Base-by-base conservation (phyloP, 2,797 vertebrate species). In the Labeo calbasu region DNA sequence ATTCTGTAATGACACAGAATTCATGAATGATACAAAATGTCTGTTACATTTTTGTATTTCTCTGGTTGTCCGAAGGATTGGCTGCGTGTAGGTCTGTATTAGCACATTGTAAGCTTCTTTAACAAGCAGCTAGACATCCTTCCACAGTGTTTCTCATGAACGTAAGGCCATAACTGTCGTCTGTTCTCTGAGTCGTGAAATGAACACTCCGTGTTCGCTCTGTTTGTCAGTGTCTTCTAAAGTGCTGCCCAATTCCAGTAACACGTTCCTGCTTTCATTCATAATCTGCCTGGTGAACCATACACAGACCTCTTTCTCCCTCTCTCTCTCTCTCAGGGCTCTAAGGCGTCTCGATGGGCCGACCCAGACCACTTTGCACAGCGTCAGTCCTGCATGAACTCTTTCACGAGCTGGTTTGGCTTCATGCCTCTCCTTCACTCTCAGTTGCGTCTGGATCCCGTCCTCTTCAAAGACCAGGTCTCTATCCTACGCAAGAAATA, bases 401-500 rank as follows among this genome's bases (percentile, higher is more conserved):
- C 92, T 77, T 96, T 95, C 90, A 90, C 91, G 12, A 91, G 89
- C 77, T 96, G 95, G 95, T 92, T 96, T 55, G 95, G 94, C 25
- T 93, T 94, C 92, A 95, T 96, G 95, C 95, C 95, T 0, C 92
- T 96, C 84, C 79, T 95, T 32, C 95, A 94, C 91, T 96, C 95
- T 70, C 95, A 95, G 92, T 93, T 96, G 94, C 92, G 95, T 55
- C 88, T 96, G 92, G 95, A 96, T 91, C 95, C 95, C 0, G 90
- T 96, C 84, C 86, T 96, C 84, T 96, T 96, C 90, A 93, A 95
- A 89, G 95, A 96, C 91, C 95, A 95, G 89, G 95, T 96, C 36
- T 96, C 95, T 86, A 95, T 96, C 87, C 91, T 96, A 88, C 92
- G 95, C 87, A 96, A 96, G 90, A 96, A 95, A 84, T 96, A 96